phyloP scores from a whole-genome alignment of 2,888 invertebrate genomes.

The Galerucella pusilla region DNA sequence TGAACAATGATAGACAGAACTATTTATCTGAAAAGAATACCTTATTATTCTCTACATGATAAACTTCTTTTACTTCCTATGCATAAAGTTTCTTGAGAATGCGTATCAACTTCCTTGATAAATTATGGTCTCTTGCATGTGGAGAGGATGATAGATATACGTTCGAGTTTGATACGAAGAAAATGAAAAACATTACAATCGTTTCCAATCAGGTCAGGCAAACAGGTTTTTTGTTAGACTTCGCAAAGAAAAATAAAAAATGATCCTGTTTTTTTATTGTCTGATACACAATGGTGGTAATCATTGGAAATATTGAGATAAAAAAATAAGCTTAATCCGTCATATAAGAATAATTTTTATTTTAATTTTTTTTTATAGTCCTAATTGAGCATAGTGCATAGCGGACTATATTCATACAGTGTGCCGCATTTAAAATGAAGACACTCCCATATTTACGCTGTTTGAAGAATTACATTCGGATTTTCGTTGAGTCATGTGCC shows the following conservation, averaged over 20 bases:
- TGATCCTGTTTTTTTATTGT: conserved; percentile 12
- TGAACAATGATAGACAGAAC: conserved; percentile 64
- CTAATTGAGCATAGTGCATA: no score
- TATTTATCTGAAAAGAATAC: conserved; percentile 61
- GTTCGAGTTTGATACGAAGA: conserved; percentile 25
- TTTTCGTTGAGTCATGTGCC: no score
- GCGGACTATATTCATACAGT: no score
- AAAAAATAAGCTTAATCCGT: background rate
- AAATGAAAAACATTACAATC: conserved; percentile 33
- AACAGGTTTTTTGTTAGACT: conserved; percentile 16
- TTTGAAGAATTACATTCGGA: no score
- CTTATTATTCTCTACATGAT: conserved; percentile 61
- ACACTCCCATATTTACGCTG: no score
- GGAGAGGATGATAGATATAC: conserved; percentile 37
- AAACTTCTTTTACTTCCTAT: conserved; percentile 50
- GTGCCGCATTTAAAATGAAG: no score
- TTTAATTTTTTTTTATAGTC: no score
- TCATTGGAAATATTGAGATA: background rate
- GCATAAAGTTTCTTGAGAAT: conserved; percentile 40
- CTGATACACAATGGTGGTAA: background rate
- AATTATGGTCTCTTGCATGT: conserved; percentile 38
- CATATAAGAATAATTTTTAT: no score
- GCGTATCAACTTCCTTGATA: conserved; percentile 44
- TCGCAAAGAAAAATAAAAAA: conserved; percentile 9
- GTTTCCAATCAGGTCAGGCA: conserved; percentile 28